These are phyloP conservation scores for Syrrhaptes paradoxus DNA, from an alignment of 2,113 vertebrate species.

Conservation along the genomic window DNA sequence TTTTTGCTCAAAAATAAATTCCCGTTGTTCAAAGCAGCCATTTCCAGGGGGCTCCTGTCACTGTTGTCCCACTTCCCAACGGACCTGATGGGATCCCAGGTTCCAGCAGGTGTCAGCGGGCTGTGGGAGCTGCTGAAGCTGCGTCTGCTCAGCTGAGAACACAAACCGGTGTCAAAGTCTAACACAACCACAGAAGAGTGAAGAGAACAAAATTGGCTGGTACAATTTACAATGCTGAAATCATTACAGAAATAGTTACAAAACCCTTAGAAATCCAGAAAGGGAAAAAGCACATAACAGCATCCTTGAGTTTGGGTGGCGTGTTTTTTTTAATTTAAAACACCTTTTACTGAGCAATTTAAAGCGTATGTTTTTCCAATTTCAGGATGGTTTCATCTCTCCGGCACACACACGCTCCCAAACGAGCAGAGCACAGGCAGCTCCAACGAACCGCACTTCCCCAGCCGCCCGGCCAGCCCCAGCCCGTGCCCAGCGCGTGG, in stretches of 20 bases:
- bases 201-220: not conserved
- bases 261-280: not conserved
- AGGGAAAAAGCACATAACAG: not conserved
- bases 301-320: no score
- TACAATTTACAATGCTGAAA: not conserved
- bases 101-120: not conserved
- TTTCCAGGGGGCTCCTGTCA: not conserved
- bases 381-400: fast-evolving
- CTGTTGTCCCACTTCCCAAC: not conserved
- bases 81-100: not conserved
- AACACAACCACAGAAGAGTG: not conserved
- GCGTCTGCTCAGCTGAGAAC: not conserved
- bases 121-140: not conserved
- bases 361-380: not conserved
- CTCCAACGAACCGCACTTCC: not conserved
- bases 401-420: fast-evolving
- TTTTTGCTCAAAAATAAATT: not conserved
- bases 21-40: not conserved
- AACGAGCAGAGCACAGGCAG: not conserved
- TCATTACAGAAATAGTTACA: not conserved
- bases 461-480: not conserved
- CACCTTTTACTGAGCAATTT: not conserved
- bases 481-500: fast-evolving
- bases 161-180: not conserved
- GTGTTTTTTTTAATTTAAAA: not conserved